Conservation (phyloP, 2,888 invertebrate species). For the Drosophila melanocephala region DNA sequence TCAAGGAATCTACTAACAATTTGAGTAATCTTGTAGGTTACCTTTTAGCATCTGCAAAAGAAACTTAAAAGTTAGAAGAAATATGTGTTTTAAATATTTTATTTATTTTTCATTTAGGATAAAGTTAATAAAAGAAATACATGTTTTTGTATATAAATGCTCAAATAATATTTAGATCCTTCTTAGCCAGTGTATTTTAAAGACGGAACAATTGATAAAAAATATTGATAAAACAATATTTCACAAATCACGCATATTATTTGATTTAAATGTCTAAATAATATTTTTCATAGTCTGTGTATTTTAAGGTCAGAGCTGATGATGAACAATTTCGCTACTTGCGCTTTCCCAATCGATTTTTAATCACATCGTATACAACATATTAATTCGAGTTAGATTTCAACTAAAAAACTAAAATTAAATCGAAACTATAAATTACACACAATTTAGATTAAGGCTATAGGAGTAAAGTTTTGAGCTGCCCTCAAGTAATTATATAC, state of each 20-base stretch:
- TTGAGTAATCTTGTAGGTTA: rapidly evolving
- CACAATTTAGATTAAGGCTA: too few relatives aligned
- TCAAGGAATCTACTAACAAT: neutral
- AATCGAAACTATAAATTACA: too few relatives aligned
- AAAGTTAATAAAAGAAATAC: neutral
- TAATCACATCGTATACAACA: neutral
- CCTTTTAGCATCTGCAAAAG: too few relatives aligned
- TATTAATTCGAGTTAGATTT: too few relatives aligned
- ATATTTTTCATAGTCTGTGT: neutral
- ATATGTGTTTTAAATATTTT: neutral
- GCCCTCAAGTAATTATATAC: too few relatives aligned
- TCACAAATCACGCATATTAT: rapidly evolving
- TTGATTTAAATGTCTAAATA: neutral
- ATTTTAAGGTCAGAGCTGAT: neutral
- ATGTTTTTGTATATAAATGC: neutral
- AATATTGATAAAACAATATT: neutral
- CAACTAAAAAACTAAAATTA: too few relatives aligned
- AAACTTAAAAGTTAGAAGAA: neutral
- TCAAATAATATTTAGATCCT: rapidly evolving
- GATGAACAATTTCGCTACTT: neutral
- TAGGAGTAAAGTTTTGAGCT: too few relatives aligned
- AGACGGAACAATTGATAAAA: neutral
- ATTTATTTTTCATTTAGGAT: neutral
- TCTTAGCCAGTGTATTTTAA: neutral
- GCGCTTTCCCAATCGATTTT: neutral